Evolutionary conservation across 92 coral and sea anemone species (phyloP), one percentile per base, ranked within the genome.

Genomic region (Galaxea fascicularis): DNA sequence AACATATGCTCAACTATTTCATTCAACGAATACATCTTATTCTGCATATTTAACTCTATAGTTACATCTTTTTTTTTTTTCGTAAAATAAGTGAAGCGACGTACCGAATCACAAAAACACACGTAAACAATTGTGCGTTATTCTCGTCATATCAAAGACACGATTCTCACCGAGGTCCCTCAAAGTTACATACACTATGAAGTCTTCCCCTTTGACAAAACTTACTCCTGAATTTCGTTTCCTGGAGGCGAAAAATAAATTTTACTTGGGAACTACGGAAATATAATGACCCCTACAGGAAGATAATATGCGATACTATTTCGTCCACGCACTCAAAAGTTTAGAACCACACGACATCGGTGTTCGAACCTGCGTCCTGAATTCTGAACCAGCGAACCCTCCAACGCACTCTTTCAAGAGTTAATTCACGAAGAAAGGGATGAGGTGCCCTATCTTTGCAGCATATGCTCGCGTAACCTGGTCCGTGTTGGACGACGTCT

Each of bases 401-500:
- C 44, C 16, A 7, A 44, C 11, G 27, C 14, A 14, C 8, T 41
- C 44, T 26, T 52, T 7, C 12, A 31, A 0, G 64, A 65, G 5
- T 22, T 9, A 27, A 63, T 11, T 20, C 26, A 28, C 2, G 58
- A 29, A 58, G 29, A 5, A 76, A 4, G 74, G 41, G 29, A 78
- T 52, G 25, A 53, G 71, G 46, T 69, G 77, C 68, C 45, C 74
- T 44, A 79, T 85, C 89, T 86, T 3, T 79, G 58, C 29, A 80
- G 44, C 4, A 84, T 73, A 4, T 63, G 73, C 73, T 87, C 91
- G 41, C 92, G 92, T 79, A 91, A 82, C 76, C 79, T 85, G 29
- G 92, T 54, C 31, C 93, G 70, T 1, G 95, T 71, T 9, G 98
- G 98, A 51, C 74, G 87, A 22, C 95, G 90, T 76, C 92, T 89